Conservation (phyloP, 2,888 invertebrate genomes). For the Cerceris ruficornis region DNA sequence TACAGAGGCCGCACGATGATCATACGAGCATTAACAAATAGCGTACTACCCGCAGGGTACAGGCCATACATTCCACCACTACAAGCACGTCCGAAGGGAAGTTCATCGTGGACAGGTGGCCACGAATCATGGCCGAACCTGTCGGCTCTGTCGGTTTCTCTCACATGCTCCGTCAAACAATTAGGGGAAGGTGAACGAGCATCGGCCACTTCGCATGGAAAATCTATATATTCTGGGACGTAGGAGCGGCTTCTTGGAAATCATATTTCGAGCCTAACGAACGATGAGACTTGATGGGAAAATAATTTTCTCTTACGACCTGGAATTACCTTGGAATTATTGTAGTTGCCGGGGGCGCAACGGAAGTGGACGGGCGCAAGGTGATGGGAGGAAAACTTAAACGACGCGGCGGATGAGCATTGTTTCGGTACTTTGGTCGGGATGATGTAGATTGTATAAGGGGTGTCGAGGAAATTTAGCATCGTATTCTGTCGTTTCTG, state of each 20-base stretch:
- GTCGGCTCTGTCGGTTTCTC: slow-evolving; percentile 38
- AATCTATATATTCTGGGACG: slow-evolving; percentile 19
- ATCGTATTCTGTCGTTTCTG: no score
- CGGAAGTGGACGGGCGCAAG: no score
- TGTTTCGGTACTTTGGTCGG: no score
- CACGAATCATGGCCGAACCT: slow-evolving; percentile 52
- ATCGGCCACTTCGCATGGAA: slow-evolving; percentile 20
- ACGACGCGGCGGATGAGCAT: no score
- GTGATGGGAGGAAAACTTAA: no score
- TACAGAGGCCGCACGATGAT: slow-evolving; percentile 75
- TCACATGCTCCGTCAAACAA: slow-evolving; percentile 38
- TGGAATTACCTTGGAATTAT: no score
- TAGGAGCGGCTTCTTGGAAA: slow-evolving; percentile 8
- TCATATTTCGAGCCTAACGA: background rate
- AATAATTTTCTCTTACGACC: no score
- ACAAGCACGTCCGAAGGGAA: slow-evolving; percentile 48
- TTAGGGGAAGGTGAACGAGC: slow-evolving; percentile 26
- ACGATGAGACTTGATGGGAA: no score
- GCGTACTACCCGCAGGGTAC: slow-evolving; percentile 50
- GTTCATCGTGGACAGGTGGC: slow-evolving; percentile 61
- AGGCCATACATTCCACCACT: slow-evolving; percentile 33
- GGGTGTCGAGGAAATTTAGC: no score
- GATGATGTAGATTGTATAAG: no score
- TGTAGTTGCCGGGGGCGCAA: no score
- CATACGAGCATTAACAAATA: slow-evolving; percentile 74